Percentiles rank a stretch among this genome's conserved stretches.
Conservation (phyloP, 1,140 invertebrate species). For the Drosophila pachea region DNA sequence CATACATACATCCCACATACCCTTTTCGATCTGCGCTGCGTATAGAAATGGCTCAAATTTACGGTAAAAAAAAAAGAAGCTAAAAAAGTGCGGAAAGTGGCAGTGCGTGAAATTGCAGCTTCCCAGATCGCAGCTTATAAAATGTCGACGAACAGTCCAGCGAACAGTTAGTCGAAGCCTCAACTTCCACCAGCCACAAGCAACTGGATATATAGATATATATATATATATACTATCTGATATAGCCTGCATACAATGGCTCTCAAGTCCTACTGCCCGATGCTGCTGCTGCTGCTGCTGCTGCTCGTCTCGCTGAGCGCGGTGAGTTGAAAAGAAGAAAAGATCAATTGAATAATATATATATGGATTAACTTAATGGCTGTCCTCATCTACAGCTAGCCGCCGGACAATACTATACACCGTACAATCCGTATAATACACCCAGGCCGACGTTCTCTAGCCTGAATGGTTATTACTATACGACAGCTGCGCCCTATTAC, state of each 20-base stretch:
- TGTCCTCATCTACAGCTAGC: conserved; percentile 15
- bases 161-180: conserved; percentile 36
- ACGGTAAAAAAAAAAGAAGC: conserved; percentile 13
- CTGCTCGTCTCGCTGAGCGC: conserved; percentile 21
- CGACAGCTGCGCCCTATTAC: conserved; percentile 58
- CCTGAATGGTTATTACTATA: conserved; percentile 56
- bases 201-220: conserved; percentile 11
- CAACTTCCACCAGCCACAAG: conserved; percentile 20
- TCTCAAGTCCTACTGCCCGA: background rate
- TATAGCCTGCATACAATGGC: conserved; percentile 23
- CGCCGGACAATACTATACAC: conserved; percentile 52
- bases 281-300: conserved; percentile 16
- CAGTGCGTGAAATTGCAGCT: conserved; percentile 61
- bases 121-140: conserved; percentile 47
- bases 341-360: background rate
- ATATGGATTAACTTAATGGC: background rate
- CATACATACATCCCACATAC: too few species aligned
- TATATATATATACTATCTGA: background rate
- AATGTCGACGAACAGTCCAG: conserved; percentile 10
- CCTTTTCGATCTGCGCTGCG: too few species aligned
- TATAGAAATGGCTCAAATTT: conserved; percentile 13
- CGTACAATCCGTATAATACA: conserved; percentile 60
- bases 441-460: conserved; percentile 60
- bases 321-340: conserved; percentile 43
- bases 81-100: conserved; percentile 30